Percentiles rank a stretch among this genome's conserved stretches.
phyloP scores from a whole-genome alignment of 2,888 invertebrate species.

The Theristus sp. region DNA sequence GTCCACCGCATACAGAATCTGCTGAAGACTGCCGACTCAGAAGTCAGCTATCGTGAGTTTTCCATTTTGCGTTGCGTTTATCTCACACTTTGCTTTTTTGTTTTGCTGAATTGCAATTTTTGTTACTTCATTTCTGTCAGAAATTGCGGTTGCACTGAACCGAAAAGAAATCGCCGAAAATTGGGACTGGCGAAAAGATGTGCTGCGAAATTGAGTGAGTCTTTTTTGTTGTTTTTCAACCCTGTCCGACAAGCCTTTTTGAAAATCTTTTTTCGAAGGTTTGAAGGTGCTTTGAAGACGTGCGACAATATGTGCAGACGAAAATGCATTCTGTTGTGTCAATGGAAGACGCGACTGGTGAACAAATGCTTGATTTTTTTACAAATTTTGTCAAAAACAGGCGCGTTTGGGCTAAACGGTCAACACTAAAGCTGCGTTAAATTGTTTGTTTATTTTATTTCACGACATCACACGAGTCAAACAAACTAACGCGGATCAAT shows the following conservation, averaged over 20 bases:
- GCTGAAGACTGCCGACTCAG: conserved; percentile 76
- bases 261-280: conserved; percentile 37
- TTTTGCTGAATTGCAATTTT: background rate
- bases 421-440: no score
- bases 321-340: conserved; percentile 77
- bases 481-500: no score
- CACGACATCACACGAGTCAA: no score
- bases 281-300: conserved; percentile 79
- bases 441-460: no score
- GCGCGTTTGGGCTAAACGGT: no score
- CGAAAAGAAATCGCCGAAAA: conserved; percentile 66
- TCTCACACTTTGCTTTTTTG: background rate
- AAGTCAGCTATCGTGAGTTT: conserved; percentile 66
- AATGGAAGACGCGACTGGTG: background rate
- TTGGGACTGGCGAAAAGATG: conserved; percentile 80
- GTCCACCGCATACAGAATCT: conserved; percentile 80
- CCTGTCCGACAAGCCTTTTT: no score
- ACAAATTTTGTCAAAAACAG: background rate
- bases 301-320: conserved; percentile 80
- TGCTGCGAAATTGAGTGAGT: conserved; percentile 58
- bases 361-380: background rate
- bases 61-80: background rate
- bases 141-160: conserved; percentile 68
- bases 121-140: conserved; percentile 40
- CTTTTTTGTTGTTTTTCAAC: background rate